phyloP scores from a whole-genome alignment of 1,140 invertebrate genomes.

The Bombus affinis region DNA sequence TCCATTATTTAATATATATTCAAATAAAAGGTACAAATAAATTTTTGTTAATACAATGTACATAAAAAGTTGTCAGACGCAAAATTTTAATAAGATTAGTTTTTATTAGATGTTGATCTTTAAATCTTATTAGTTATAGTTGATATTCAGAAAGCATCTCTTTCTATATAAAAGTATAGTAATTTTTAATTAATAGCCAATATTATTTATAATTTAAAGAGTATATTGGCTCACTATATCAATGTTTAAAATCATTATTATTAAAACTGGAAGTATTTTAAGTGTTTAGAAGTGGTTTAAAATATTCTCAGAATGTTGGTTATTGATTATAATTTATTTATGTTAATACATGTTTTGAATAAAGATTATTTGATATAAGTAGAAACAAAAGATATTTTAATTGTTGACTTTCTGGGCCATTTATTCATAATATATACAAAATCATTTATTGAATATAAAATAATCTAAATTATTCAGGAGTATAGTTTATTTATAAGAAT shows the following conservation, averaged over 20 bases:
- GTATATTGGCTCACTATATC: not conserved
- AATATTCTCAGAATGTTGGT: not conserved
- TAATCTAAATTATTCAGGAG: not conserved
- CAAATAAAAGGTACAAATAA: not conserved
- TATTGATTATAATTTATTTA: not conserved
- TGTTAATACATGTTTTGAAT: not conserved
- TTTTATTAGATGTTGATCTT: not conserved
- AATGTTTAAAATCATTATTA: not conserved
- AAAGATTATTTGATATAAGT: not conserved
- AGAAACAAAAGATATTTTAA: not conserved
- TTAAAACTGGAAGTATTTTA: not conserved
- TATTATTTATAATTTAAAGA: not conserved
- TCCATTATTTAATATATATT: not conserved
- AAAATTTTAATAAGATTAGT: constrained; percentile 54
- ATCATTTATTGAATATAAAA: not conserved
- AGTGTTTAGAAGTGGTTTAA: not conserved
- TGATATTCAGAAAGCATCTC: constrained; percentile 50
- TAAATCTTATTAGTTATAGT: not conserved
- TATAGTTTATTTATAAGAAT: constrained; percentile 24
- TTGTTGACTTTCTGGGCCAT: not conserved
- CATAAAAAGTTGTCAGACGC: not conserved
- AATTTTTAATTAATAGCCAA: not conserved
- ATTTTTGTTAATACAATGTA: not conserved
- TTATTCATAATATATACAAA: not conserved
- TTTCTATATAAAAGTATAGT: not conserved